Evolutionary conservation across 2,797 vertebrate genomes (phyloP).

Genomic region (Pygocentrus nattereri): DNA sequence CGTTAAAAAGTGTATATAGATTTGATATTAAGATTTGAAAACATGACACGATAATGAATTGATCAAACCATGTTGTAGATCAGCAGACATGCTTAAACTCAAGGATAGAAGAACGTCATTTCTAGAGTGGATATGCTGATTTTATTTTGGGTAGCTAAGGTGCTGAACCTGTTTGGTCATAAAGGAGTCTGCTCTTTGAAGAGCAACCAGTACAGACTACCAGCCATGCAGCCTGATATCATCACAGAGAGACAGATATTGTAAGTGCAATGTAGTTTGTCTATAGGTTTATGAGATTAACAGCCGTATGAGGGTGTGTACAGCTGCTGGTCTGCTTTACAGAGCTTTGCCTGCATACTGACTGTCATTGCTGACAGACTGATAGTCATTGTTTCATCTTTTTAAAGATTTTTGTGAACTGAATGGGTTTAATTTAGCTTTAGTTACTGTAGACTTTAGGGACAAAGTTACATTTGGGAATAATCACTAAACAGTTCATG

Average conservation of each 20-base stretch:
- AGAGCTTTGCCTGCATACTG: background rate
- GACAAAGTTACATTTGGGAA: background rate
- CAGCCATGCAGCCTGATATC: conserved; percentile 3
- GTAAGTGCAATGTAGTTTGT: background rate
- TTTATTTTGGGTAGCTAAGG: background rate
- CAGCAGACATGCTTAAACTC: background rate
- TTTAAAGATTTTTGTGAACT: background rate
- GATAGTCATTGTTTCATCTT: conserved; percentile 1
- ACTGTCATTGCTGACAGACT: background rate
- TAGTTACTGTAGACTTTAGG: background rate
- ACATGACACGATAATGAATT: background rate
- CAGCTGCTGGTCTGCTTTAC: conserved; percentile 20
- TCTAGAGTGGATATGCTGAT: background rate
- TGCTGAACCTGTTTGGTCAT: background rate
- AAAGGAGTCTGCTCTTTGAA: background rate
- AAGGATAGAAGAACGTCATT: background rate
- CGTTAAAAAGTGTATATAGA: background rate
- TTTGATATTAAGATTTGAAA: background rate
- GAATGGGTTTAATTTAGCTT: conserved; percentile 9
- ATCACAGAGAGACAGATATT: background rate
- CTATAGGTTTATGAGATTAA: background rate
- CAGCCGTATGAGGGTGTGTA: background rate
- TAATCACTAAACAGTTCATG: background rate
- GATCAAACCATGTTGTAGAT: background rate
- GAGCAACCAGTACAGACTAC: background rate